phyloP scores from a whole-genome alignment of 2,797 vertebrate species.

The Anisognathus igniventris region DNA sequence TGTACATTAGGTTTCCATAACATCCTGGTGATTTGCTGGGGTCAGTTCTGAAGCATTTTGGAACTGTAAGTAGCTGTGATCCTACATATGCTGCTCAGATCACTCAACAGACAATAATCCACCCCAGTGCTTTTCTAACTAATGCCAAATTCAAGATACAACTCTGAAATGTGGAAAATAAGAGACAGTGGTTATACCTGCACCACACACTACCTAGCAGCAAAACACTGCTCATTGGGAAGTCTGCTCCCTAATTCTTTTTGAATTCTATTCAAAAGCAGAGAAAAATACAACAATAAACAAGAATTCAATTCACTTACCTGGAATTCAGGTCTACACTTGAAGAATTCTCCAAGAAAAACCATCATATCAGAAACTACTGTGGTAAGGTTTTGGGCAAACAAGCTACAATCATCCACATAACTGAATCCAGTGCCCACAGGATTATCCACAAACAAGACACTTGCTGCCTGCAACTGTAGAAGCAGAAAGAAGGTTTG shows the following conservation, averaged over 20 bases:
- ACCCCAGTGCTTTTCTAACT: not conserved
- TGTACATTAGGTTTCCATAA: not conserved
- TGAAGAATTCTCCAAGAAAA: constrained; percentile 86
- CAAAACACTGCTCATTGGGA: not conserved
- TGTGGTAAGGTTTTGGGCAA: constrained; percentile 79
- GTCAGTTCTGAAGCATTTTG: not conserved
- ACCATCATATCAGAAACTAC: constrained; percentile 91
- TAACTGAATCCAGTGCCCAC: constrained; percentile 95
- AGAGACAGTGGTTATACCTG: not conserved
- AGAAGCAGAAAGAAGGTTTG: not conserved
- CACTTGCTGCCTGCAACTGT: constrained; percentile 84
- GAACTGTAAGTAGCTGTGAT: not conserved
- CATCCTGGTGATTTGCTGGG: not conserved
- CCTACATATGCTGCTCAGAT: not conserved
- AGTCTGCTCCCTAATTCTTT: not conserved
- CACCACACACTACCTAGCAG: not conserved
- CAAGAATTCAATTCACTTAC: constrained; percentile 59
- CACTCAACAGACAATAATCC: not conserved
- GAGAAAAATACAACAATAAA: not conserved
- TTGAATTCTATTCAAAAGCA: not conserved
- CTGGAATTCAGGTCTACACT: constrained; percentile 81
- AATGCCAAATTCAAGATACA: not conserved
- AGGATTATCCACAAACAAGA: constrained; percentile 95
- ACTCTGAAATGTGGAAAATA: not conserved
- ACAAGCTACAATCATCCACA: constrained; percentile 72